Percentiles rank a stretch among this genome's conserved stretches.
Conservation (phyloP, 2,113 vertebrate genomes). For the Brachionichthys hirsutus region DNA sequence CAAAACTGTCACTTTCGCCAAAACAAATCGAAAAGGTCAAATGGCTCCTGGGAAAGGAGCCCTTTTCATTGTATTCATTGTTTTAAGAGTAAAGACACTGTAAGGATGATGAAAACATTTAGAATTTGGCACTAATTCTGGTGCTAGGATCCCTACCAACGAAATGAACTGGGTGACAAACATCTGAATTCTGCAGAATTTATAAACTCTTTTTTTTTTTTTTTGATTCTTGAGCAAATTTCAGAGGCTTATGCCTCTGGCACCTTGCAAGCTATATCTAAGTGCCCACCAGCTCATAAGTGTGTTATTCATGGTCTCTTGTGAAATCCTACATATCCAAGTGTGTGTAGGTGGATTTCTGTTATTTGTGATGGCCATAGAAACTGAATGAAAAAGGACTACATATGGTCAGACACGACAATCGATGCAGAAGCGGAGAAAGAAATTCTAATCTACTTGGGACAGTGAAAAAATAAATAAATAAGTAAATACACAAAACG, state of each 20-base stretch:
- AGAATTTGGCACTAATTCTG: slow-evolving; percentile 44
- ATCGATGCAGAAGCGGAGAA: slow-evolving; percentile 77
- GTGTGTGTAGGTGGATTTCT: slow-evolving; percentile 68
- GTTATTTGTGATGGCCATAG: slow-evolving; percentile 66
- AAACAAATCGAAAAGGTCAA: slow-evolving; percentile 62
- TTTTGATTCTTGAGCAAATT: slow-evolving; percentile 72
- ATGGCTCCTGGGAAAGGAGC: slow-evolving; percentile 46
- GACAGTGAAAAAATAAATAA: slow-evolving; percentile 48
- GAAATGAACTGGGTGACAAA: slow-evolving; percentile 48
- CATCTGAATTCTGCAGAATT: slow-evolving; percentile 67
- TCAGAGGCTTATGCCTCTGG: slow-evolving; percentile 84
- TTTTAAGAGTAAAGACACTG: slow-evolving; percentile 49
- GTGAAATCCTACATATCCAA: slow-evolving; percentile 69
- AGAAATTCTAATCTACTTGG: slow-evolving; percentile 48
- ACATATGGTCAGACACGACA: slow-evolving; percentile 83
- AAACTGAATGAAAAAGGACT: slow-evolving; percentile 54
- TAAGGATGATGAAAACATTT: slow-evolving; percentile 50
- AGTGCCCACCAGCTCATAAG: slow-evolving; percentile 96
- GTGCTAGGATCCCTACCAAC: slow-evolving; percentile 43
- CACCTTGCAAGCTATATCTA: slow-evolving; percentile 92
- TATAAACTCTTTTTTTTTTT: slow-evolving; percentile 56
- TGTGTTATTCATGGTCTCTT: slow-evolving; percentile 73
- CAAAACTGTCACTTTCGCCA: slow-evolving; percentile 72
- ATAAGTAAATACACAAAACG: slow-evolving; percentile 58
- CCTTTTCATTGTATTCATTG: slow-evolving; percentile 64